Evolutionary conservation across 2,888 invertebrate genomes (phyloP), one percentile per base, ranked within the genome.

Genomic region (Ditylenchus weischeri): DNA sequence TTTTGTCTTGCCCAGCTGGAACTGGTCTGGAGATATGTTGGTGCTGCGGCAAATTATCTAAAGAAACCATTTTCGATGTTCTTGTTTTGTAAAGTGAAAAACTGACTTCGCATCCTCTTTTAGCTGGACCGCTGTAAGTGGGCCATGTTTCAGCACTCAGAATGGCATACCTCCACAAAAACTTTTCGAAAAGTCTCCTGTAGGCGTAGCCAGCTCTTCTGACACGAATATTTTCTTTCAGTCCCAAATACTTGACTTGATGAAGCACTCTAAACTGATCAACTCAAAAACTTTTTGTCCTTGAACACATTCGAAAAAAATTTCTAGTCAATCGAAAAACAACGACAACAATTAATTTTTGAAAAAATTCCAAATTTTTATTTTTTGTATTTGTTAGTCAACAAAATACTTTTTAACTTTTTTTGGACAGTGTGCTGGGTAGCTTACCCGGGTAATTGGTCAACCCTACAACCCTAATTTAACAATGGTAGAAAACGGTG

Each of bases 181-280:
- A 81, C 62, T 81, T 81, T 54, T 81, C 79, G 62, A 81, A 81
- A 0, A 74, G 69, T n/a, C 81, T 71, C 64, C 89, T 84, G 79
- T 89, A 89, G 3, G 89, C 89, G 83, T 87, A 89, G 15, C 89
- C 89, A 35, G 89, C 89, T 79, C 89, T 82, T 50, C 89, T 83
- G 0, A 89, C 88, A 69, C 88, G 84, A 69, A 89, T 88, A 81
- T 89, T 89, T 80, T 89, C 89, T 73, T 88, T 88, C 62, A 89
- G 83, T 0, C 89, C 89, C 54, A 89, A 84, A 81, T 89, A 89
- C 76, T 88, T 88, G 57, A 89, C 88, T 80, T 88, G 88, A 85
- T 89, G 89, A 72, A 87, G 87, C 0, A 88, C 88, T 78, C 88
- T 86, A 71, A 63, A 77, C 19, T 0, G 57, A 6, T 21, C 21